Percentiles rank a stretch among this genome's conserved stretches.
Evolutionary conservation across 2,888 invertebrate species (phyloP).

Genomic region (Hemicrepidius hirtus): DNA sequence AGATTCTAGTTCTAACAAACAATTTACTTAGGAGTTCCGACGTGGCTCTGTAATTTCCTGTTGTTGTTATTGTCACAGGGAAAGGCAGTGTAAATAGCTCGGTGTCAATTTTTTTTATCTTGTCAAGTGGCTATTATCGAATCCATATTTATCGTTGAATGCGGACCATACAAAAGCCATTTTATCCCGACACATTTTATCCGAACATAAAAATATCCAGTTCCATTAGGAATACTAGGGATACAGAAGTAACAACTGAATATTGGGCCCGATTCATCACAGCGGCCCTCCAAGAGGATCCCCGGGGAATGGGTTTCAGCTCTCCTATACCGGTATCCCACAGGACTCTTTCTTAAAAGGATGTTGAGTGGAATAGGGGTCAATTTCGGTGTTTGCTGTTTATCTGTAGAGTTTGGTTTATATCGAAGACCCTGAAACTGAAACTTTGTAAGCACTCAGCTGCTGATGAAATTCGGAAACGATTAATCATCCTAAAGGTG

Average conservation of each 20-base stretch:
- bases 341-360: conserved; percentile 58
- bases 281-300: conserved; percentile 44
- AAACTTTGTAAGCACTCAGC: conserved; percentile 9
- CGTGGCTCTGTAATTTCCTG: conserved; percentile 32
- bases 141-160: conserved; percentile 38
- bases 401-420: conserved; percentile 48
- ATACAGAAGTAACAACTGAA: conserved; percentile 63
- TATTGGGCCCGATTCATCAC: conserved; percentile 63
- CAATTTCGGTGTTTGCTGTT: conserved; percentile 57
- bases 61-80: conserved; percentile 31
- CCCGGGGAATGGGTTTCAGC: conserved; percentile 48
- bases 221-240: conserved; percentile 62
- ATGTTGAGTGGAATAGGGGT: conserved; percentile 56
- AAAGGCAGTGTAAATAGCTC: not conserved
- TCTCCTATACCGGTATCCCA: conserved; percentile 52
- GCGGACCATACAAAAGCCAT: conserved; percentile 57
- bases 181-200: conserved; percentile 56
- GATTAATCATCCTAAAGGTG: conserved; percentile 5
- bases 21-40: too few species aligned
- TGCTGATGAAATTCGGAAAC: not conserved
- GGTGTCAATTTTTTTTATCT: conserved; percentile 34
- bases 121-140: conserved; percentile 37
- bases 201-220: conserved; percentile 61
- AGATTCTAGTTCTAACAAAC: too few species aligned
- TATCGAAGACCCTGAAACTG: conserved; percentile 38